Evolutionary conservation across 2,113 vertebrate genomes (phyloP).

Genomic region (Archilochus colubris): DNA sequence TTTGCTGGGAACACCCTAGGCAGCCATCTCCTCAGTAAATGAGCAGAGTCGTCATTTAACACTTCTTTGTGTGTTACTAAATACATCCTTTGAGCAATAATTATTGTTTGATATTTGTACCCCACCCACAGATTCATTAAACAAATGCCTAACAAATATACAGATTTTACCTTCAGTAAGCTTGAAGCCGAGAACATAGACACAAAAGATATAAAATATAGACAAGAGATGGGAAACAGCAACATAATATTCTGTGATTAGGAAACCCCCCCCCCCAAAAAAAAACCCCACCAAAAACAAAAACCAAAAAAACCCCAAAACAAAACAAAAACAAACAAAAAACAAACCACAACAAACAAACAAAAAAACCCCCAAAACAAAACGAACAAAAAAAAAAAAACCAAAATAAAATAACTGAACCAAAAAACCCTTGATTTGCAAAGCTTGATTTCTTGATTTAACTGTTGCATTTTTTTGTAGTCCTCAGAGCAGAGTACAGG

Average conservation of each 20-base stretch:
- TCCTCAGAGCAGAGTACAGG: background rate
- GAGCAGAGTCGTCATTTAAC: background rate
- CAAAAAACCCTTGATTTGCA: background rate
- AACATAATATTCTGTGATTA: background rate
- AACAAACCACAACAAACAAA: no score
- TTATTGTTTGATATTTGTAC: background rate
- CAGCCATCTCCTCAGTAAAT: background rate
- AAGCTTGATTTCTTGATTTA: background rate
- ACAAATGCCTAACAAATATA: background rate
- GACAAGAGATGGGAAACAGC: background rate
- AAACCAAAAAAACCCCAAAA: no score
- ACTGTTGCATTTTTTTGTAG: background rate
- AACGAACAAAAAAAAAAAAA: no score
- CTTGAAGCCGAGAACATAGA: background rate
- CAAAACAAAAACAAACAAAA: no score
- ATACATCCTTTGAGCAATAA: background rate
- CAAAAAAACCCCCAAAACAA: no score
- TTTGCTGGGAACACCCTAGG: background rate
- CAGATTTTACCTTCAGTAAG: background rate
- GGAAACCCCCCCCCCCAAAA: background rate
- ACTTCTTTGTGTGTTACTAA: background rate
- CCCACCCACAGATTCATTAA: background rate
- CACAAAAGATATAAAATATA: background rate
- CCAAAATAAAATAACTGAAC: background rate
- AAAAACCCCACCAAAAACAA: background rate